Base-by-base conservation (phyloP, 2,797 vertebrate genomes). In the Enteromius trimaculatus region DNA sequence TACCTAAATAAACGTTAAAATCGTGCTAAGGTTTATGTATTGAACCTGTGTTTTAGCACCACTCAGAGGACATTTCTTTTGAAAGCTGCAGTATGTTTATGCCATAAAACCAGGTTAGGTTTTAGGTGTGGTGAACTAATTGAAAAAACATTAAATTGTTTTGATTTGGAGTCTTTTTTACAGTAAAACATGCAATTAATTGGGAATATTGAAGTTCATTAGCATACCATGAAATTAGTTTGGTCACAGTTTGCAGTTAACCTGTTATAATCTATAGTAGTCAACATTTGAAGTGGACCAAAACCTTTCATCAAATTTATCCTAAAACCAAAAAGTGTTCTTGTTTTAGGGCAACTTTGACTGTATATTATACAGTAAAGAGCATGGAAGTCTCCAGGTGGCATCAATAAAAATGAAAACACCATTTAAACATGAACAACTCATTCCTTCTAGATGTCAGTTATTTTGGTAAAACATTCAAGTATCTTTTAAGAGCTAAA, bases 401-500 rank as follows among this genome's bases (percentile, higher is more conserved):
- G 39, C n/a, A 3, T 13, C 21, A 37, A 11, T 39, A 23, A 76
- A 37, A 55, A 58, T 39, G 19, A 53, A 79, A 51, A 65, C 42
- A 9, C 44, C n/a, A 29, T 34, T 71, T 21, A 47, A 14, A 21
- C 2, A 44, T 16, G 34, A 19, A 16, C 10, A n/a, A 17, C 26
- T 17, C 31, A 31, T 23, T 37, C 49, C 42, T 44, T 23, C 9
- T 47, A 39, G 23, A 29, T 62, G 19, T 81, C 53, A 34, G 65
- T 39, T 29, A 65, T 79, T 37, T 42, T 72, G 19, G 29, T 74
- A 74, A 49, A 21, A 37, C 71, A 60, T 60, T 21, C 29, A 64
- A 64, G 72, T 71, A 49, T 26, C 21, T 37, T 85, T 80, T 78
- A 42, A 68, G 81, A 75, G 16, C 19, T 70, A 58, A 51, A 75